Percentiles rank a stretch among this genome's conserved stretches.
These are phyloP conservation scores for Euthynnus affinis DNA, from an alignment of 2,797 vertebrate genomes.

Conservation along the genomic window DNA sequence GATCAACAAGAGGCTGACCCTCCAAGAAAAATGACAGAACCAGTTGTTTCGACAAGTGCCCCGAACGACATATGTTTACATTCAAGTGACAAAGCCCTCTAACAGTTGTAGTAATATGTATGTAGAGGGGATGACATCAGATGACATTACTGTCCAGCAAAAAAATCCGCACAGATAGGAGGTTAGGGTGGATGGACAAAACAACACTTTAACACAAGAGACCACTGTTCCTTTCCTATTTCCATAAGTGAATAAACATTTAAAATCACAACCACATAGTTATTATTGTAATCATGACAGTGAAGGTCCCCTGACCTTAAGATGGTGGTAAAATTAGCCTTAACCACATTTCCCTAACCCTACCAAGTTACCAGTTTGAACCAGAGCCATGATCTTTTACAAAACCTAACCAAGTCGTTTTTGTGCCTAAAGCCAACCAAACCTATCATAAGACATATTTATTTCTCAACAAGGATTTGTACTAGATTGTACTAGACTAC, in stretches of 20 bases:
- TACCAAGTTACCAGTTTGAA: no score
- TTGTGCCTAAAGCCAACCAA: neutral
- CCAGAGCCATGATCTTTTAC: no score
- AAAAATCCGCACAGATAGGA: neutral
- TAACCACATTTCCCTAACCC: no score
- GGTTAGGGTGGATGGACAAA: neutral
- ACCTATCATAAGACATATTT: neutral
- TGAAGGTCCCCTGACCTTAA: no score
- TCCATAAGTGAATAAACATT: no score
- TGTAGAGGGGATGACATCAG: neutral
- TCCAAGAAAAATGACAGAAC: neutral
- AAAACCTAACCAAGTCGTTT: no score
- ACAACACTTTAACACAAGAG: neutral
- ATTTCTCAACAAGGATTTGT: neutral
- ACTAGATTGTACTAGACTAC: neutral
- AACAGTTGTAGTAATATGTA: neutral
- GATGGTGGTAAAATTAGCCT: no score
- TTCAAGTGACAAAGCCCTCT: neutral
- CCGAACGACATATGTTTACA: neutral
- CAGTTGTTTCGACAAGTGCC: neutral
- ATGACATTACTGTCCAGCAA: neutral
- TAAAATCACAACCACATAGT: no score
- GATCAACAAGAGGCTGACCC: constrained; percentile 20
- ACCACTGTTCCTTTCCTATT: no score
- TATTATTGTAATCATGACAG: no score